Base-by-base conservation (phyloP, 2,113 vertebrate species). In the Forbesichthys agassizii region DNA sequence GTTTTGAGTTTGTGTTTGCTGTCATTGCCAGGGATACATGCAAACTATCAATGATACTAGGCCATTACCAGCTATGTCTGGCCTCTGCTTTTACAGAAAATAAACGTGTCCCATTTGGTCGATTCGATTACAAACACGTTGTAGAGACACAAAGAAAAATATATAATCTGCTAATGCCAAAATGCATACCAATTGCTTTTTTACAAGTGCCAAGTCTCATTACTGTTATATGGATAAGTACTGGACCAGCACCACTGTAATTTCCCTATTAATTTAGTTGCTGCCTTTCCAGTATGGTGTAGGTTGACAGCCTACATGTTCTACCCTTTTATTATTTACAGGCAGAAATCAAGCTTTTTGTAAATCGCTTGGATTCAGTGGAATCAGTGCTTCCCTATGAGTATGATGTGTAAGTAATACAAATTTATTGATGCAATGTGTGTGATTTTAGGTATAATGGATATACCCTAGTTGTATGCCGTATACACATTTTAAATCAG, bases 371-470 rank as follows among this genome's bases (percentile, higher is more conserved):
- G 82, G 98, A 99, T 88, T 99, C 98, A 0, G 97, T 99, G 61
- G 98, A 99, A 84, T 99, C 98, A n/a, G 97, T 99, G 67, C 93
- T 99, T 75, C 98, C 98, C 57, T 99, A 98, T 0, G 98, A 99
- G 80, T 99, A 99, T 78, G 95, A 97, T 20, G 94, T 94, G 98
- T 99, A 91, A 97, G 98, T 96, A 48, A 3, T 9, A 9, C 36
- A 74, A 27, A 1, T 11, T 54, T 5, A 0, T 36, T 10, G 13
- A 49, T 33, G 8, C 3, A 27, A 16, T 56, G 66, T 12, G 3
- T 61, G 11, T 11, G 5, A 47, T 61, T 14, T 47, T 14, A 18
- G 14, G 5, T 42, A 42, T 6, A 42, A 42, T 42, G 36, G 36
- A 47, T 13, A 51, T 42, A 3, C 33, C 0, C 51, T 4, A 0